Conservation (phyloP, 2,888 invertebrate species). For the Dryocosmus kuriphilus region DNA sequence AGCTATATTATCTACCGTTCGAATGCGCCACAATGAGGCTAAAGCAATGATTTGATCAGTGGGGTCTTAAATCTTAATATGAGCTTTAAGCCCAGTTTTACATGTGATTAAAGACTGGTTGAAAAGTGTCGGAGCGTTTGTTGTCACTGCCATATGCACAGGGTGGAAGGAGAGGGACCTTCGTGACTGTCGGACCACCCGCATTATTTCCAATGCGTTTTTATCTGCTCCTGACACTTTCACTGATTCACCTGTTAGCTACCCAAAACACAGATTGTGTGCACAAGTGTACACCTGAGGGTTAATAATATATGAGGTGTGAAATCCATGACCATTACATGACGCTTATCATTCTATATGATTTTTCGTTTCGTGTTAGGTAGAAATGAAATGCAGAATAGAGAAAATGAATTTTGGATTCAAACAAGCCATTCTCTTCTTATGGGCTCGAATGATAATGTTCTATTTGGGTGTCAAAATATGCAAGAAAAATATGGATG, state of each 20-base stretch:
- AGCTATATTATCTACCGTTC: constrained; percentile 41
- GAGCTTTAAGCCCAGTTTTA: constrained; percentile 70
- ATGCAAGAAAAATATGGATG: too few species aligned
- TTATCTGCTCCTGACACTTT: neutral
- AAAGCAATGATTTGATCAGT: constrained; percentile 70
- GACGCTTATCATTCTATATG: neutral
- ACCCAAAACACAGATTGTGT: constrained; percentile 6
- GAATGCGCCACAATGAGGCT: constrained; percentile 62
- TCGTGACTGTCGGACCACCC: constrained; percentile 9
- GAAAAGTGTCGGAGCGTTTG: constrained; percentile 61
- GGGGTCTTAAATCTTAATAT: constrained; percentile 50
- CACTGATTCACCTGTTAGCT: constrained; percentile 32
- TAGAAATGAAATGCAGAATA: too few species aligned
- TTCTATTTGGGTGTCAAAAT: too few species aligned
- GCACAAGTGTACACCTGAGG: neutral
- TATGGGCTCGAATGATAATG: too few species aligned
- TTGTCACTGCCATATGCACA: constrained; percentile 48
- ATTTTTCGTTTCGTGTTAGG: neutral
- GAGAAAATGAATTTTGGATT: too few species aligned
- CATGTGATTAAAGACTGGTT: constrained; percentile 69
- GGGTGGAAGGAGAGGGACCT: neutral
- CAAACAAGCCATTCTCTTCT: too few species aligned
- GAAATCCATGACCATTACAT: neutral
- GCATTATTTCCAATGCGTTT: neutral
- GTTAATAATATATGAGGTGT: constrained; percentile 20